Conservation (phyloP, 2,888 invertebrate species). For the Melolontha melolontha region DNA sequence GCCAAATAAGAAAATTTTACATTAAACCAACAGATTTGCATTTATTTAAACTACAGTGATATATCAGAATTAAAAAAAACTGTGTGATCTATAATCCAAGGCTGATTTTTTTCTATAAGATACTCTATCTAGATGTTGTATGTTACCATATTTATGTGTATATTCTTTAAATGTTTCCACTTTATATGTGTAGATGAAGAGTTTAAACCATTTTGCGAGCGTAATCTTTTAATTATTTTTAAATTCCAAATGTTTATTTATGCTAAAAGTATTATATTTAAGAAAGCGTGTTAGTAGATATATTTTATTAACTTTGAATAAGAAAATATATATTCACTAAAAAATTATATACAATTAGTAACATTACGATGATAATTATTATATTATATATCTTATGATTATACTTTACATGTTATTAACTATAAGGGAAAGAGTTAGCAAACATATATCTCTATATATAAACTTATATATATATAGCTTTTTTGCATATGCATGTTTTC, state of each 20-base stretch:
- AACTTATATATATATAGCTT: conserved; percentile 41
- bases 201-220: too few species aligned
- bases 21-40: too few species aligned
- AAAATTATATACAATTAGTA: conserved; percentile 1
- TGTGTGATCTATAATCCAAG: conserved; percentile 57
- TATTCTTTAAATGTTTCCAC: not conserved
- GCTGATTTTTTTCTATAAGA: conserved; percentile 50
- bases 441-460: conserved; percentile 16
- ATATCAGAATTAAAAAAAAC: conserved; percentile 56
- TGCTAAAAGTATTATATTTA: conserved; percentile 1
- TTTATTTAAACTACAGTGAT: conserved; percentile 12
- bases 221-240: not conserved
- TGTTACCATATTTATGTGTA: conserved; percentile 13
- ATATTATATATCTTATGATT: conserved; percentile 4
- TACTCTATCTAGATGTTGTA: conserved; percentile 21
- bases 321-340: too few species aligned
- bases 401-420: conserved; percentile 9
- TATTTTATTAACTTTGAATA: too few species aligned
- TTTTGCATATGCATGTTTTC: conserved; percentile 53
- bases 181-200: too few species aligned
- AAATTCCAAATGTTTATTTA: not conserved
- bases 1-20: too few species aligned
- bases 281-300: not conserved
- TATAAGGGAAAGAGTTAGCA: conserved; percentile 11
- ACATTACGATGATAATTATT: conserved; percentile 1